Base-by-base conservation (phyloP, 2,888 invertebrate genomes). In the Strigamia maritima region DNA sequence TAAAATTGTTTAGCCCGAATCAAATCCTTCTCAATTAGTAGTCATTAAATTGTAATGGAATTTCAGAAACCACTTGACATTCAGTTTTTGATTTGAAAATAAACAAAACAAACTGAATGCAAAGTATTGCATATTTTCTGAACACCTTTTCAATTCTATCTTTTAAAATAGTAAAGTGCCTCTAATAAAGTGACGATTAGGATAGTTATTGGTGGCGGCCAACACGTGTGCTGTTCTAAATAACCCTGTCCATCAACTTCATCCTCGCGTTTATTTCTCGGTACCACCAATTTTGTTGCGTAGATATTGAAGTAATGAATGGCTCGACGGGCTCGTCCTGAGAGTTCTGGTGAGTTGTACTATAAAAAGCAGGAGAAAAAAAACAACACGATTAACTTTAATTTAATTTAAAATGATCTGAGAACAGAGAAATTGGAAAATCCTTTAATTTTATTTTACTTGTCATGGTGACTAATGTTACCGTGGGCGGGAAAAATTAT, bases 121-220 rank as follows among this genome's bases (percentile, higher is more conserved):
- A n/a, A 35, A 35, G 40, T 75, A 19, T 40, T 35, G n/a, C 28
- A 40, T 38, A 76, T 31, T 70, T 35, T 60, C 54, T 60, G 19
- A n/a, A 26, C 35, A 28, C 44, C 60, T 16, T 8, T 26, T 28
- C 31, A 26, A 19, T 19, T 35, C 19, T 19, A 54, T 49, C 24
- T 79, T n/a, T 60, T 80, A 60, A 75, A 24, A 19, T 28, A 35
- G 22, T 70, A 97, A 54, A 54, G 54, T 54, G 54, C 95, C 89
- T 97, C 95, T 82, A 95, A 87, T 80, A 97, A 84, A 4, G 95
- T 95, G 83, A 98, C 92, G 81, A 94, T 87, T 81, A 97, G 90
- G 93, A 98, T 96, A 84, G 95, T 94, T 79, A 98, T 85, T 0
- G 98, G 98, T 2, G 90, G 90, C 16, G 98, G 98, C 85, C 91